These are phyloP conservation scores for Aldabrachelys gigantea DNA, from an alignment of 2,113 vertebrate genomes.

Conservation along the genomic window DNA sequence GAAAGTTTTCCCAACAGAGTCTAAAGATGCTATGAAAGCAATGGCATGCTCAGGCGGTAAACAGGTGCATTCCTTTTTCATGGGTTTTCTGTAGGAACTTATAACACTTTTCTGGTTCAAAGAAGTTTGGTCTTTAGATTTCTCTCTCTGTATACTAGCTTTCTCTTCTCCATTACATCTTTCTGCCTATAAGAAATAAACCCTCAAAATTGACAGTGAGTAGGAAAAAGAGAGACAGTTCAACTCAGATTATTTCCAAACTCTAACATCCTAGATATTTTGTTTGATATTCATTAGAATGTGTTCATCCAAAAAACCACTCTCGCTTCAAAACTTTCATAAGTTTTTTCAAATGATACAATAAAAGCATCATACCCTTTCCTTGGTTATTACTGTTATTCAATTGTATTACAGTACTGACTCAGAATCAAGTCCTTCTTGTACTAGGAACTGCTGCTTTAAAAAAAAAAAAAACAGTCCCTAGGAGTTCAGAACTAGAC, in stretches of 20 bases:
- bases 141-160: not conserved
- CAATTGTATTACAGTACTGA: not conserved
- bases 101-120: not conserved
- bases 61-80: not conserved
- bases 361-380: constrained; percentile 1
- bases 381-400: not conserved
- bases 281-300: not conserved
- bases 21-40: not conserved
- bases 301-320: constrained; percentile 9
- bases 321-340: constrained; percentile 17
- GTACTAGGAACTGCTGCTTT: not conserved
- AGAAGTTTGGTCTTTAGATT: not conserved
- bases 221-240: constrained; percentile 18
- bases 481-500: not conserved
- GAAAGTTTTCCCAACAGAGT: not conserved
- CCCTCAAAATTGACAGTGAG: constrained; percentile 5
- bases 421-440: not conserved
- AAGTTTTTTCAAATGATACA: constrained; percentile 5
- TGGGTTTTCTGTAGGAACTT: not conserved
- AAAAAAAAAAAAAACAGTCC: not conserved
- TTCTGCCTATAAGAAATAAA: constrained; percentile 5
- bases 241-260: not conserved
- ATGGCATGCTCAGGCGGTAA: not conserved
- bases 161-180: constrained; percentile 9
- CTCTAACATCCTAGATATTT: not conserved